Percentiles rank a stretch among this genome's conserved stretches.
Evolutionary conservation across 2,797 vertebrate genomes (phyloP).

Genomic region (Bradypodion pumilum): DNA sequence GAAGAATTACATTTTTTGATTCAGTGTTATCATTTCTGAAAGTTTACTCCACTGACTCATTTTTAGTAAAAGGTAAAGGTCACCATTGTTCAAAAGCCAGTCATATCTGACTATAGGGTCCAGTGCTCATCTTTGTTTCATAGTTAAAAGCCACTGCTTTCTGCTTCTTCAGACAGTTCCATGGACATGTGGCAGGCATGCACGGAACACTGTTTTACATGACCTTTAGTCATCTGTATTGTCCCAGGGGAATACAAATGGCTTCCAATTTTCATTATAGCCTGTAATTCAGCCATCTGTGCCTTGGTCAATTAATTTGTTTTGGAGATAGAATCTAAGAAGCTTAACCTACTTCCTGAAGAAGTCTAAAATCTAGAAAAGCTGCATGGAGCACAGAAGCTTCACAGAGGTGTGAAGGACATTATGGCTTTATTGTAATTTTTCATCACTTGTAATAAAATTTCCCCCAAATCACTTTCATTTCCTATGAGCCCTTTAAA

Average conservation of each 20-base stretch:
- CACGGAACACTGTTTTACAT: constrained; percentile 21
- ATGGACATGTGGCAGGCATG: no score
- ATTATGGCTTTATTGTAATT: background rate
- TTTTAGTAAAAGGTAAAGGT: no score
- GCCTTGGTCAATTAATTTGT: constrained; percentile 29
- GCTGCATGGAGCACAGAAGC: background rate
- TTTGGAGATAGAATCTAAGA: constrained; percentile 28
- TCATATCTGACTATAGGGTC: no score
- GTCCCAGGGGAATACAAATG: constrained; percentile 13
- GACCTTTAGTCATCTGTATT: constrained; percentile 11
- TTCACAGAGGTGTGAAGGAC: background rate
- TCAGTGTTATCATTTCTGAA: constrained; percentile 2
- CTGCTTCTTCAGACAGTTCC: no score
- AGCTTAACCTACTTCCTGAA: constrained; percentile 23
- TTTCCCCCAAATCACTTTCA: background rate
- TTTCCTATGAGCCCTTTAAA: background rate
- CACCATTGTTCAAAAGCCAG: no score
- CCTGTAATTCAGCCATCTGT: constrained; percentile 33
- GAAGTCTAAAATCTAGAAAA: constrained; percentile 16
- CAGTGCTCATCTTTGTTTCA: no score
- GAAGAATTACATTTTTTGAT: background rate
- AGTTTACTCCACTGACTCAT: background rate
- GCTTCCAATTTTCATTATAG: constrained; percentile 27
- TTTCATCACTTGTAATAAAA: background rate
- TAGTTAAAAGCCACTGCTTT: no score